Evolutionary conservation across 2,113 vertebrate genomes (phyloP), one percentile per base, ranked within the genome.

Genomic region (Malurus elegans): DNA sequence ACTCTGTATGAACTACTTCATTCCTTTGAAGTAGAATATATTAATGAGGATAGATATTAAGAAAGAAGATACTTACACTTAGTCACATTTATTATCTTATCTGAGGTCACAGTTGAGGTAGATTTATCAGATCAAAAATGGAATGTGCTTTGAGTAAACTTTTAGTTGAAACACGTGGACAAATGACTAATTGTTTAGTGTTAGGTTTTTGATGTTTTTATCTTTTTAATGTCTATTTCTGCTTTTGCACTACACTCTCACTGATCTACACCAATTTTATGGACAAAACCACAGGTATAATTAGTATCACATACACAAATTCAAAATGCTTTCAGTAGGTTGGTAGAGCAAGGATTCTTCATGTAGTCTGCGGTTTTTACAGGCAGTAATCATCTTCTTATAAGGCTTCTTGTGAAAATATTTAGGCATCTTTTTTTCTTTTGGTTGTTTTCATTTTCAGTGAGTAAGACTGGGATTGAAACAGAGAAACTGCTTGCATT

Each of bases 1-100:
- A 96, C 96, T 96, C 44, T 69, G 56, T 79, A 71, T 96, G 95
- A 97, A 97, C 96, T 87, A 82, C 90, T 95, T 74, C 18, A 64
- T 88, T 80, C 40, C 86, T 95, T 97, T 97, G 95, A 96, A 94
- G 86, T 14, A 79, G 80, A 79, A 79, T 73, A 57, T 73, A 86
- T 94, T 95, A 95, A 95, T 95, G 69, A 95, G 57, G 86, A 86
- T 31, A 94, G 85, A 79, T 85, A 95, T 84, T 84, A 91, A 91
- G 78, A 91, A 89, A 93, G 93, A 94, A 76, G 38, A 69, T 79
- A 84, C 51, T 91, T 87, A 32, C 32, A 54, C 48, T 74, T 81
- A 86, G 53, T 79, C 85, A 70, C 54, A 71, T 82, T 81, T 93
- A 69, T 91, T 92, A 71, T 66, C 47, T 95, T 58, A 47, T 91